Conservation (phyloP, 2,113 vertebrate genomes). For the Scomber colias region DNA sequence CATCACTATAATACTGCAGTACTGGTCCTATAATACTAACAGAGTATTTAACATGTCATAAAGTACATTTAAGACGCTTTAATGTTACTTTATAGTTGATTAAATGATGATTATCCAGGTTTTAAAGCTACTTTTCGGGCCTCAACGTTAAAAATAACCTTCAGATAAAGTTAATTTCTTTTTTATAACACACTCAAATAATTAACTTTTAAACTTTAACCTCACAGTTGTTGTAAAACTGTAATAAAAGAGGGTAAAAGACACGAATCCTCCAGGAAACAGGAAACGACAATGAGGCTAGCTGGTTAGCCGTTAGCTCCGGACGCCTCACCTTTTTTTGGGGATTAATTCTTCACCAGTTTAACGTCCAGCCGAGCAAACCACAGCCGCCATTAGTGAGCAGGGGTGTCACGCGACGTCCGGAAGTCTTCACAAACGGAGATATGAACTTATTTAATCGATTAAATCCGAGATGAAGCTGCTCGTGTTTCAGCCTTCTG, state of each 20-base stretch:
- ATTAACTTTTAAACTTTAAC: accelerated
- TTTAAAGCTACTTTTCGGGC: neutral
- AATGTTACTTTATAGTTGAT: too few relatives aligned
- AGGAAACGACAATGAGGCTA: conserved; percentile 62
- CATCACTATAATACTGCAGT: too few relatives aligned
- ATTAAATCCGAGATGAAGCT: conserved; percentile 13
- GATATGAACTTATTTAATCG: neutral
- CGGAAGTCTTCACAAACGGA: accelerated
- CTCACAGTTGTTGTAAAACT: neutral
- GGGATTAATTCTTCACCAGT: conserved; percentile 1
- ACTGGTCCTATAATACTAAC: too few relatives aligned
- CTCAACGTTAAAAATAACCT: neutral
- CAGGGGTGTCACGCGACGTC: neutral
- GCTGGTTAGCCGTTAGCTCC: conserved; percentile 17
- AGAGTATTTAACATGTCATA: too few relatives aligned
- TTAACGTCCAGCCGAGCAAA: neutral
- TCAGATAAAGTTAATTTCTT: neutral
- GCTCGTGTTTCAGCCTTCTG: conserved; percentile 32
- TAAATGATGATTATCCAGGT: too few relatives aligned
- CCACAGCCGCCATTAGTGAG: neutral
- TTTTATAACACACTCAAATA: accelerated
- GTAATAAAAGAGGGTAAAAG: neutral
- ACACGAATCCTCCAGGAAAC: conserved; percentile 64
- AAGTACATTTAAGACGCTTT: too few relatives aligned
- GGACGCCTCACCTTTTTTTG: conserved; percentile 62